Base-by-base conservation (phyloP, 2,113 vertebrate genomes). In the Pterophyllum scalare region DNA sequence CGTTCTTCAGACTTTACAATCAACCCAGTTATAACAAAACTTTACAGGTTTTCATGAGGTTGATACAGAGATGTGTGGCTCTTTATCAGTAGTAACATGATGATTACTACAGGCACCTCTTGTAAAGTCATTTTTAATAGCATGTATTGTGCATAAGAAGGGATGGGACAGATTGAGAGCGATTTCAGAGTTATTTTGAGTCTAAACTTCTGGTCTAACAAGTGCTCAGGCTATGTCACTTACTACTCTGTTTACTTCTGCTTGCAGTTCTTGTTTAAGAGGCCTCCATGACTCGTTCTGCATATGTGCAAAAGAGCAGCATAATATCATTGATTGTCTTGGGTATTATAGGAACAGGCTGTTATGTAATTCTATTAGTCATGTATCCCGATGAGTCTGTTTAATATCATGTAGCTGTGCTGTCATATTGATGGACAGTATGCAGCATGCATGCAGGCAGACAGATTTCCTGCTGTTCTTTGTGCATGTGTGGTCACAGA, bases 361-460 rank as follows among this genome's bases (percentile, higher is more conserved):
- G 17, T 91, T 82, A 59, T 49, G 28, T 56, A 79, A 90, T 67
- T 77, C 9, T 75, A 10, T 83, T 76, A 76, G 46, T 86, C 59
- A 57, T 77, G 38, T 22, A 22, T 72, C 75, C 15, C 12, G 1
- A 26, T 72, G 24, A 77, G 35, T 24, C 28, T 65, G 22, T 79
- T 77, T 17, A 31, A 80, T 10, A 7, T 28, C 24, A 19, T 35
- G 28, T 61, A 56, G 19, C 46, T 38, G 33, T 59, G 77, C 61
- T 79, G 86, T 81, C 31, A 17, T 80, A 31, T 77, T 75, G 65
- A 57, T 7, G 7, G 40, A 77, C 11, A 11, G 24, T 1, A 3
- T 59, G 74, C 82, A 80, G 40, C 33, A 33, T 33, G 33, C 33
- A 33, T 33, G 58, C 24, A 49, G 28, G 60, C n/a, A 59, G 22